Conservation (phyloP, 2,113 vertebrate genomes). For the Chaenocephalus aceratus region DNA sequence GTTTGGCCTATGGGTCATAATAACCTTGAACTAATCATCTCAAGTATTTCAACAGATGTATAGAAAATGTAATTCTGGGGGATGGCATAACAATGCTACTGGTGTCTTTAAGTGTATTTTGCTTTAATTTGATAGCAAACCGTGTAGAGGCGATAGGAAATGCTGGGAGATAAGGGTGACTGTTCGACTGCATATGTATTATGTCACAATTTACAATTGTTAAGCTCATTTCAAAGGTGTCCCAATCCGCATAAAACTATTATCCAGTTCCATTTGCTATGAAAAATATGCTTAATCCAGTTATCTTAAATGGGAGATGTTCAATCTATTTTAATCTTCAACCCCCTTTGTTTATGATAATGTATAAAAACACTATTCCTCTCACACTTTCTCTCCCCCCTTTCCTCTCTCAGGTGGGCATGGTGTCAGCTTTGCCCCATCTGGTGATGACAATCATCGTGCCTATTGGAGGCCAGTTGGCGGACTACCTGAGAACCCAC, state of each 20-base stretch:
- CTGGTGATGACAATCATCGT: constrained; percentile 96
- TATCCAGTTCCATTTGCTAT: not conserved
- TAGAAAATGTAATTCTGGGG: not conserved
- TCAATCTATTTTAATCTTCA: not conserved
- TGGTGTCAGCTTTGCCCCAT: constrained; percentile 92
- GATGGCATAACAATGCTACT: not conserved
- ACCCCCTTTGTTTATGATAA: not conserved
- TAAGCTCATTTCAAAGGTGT: not conserved
- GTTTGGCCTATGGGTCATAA: not conserved
- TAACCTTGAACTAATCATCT: not conserved
- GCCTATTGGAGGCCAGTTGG: constrained; percentile 92
- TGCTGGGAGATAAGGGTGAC: not conserved
- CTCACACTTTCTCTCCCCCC: not conserved
- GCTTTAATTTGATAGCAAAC: not conserved
- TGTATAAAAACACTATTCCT: not conserved
- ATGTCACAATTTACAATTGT: not conserved
- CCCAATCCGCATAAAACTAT: not conserved
- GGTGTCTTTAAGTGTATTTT: not conserved
- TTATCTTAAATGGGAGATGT: not conserved
- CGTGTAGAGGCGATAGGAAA: not conserved
- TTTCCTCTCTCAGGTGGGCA: constrained; percentile 83
- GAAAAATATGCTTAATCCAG: not conserved
- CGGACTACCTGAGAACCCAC: constrained; percentile 89
- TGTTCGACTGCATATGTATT: not conserved
- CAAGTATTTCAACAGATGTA: not conserved